Percentiles rank a stretch among this genome's conserved stretches.
Evolutionary conservation across 2,113 vertebrate genomes (phyloP).

Genomic region (Seriola quinqueradiata): DNA sequence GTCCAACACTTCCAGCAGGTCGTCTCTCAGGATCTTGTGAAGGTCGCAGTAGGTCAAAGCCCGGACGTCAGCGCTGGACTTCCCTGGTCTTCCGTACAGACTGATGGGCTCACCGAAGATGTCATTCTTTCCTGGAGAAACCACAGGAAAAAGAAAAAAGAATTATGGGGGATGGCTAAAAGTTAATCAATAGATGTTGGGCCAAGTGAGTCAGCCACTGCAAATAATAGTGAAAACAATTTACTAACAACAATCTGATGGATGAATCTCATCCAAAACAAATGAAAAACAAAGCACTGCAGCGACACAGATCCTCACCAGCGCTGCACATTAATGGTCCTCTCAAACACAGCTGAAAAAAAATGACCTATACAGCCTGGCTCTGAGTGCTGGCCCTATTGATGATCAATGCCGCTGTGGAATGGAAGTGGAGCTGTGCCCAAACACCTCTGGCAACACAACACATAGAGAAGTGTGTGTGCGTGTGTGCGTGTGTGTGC

Average conservation of each 20-base stretch:
- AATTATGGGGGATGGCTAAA: neutral
- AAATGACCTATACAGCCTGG: slow-evolving; percentile 48
- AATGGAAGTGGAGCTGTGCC: slow-evolving; percentile 79
- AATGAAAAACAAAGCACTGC: neutral
- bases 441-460: slow-evolving; percentile 76
- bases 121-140: slow-evolving; percentile 82
- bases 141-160: slow-evolving; percentile 2
- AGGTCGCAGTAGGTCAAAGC: slow-evolving; percentile 98
- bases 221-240: neutral
- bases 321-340: slow-evolving; percentile 15
- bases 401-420: slow-evolving; percentile 75
- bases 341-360: slow-evolving; percentile 29
- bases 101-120: slow-evolving; percentile 97
- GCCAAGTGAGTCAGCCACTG: neutral
- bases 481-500: slow-evolving; percentile 4
- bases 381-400: slow-evolving; percentile 56
- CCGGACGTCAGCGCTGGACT: slow-evolving; percentile 93
- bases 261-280: slow-evolving; percentile 5
- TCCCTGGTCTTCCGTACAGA: slow-evolving; percentile 91
- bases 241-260: neutral
- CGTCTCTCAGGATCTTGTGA: slow-evolving; percentile 95
- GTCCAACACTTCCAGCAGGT: slow-evolving; percentile 96
- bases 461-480: slow-evolving; percentile 23
- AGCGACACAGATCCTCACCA: neutral
- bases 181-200: neutral